Percentiles rank a stretch among this genome's conserved stretches.
Conservation (phyloP, 2,797 vertebrate genomes). For the Geotrypetes seraphini region DNA sequence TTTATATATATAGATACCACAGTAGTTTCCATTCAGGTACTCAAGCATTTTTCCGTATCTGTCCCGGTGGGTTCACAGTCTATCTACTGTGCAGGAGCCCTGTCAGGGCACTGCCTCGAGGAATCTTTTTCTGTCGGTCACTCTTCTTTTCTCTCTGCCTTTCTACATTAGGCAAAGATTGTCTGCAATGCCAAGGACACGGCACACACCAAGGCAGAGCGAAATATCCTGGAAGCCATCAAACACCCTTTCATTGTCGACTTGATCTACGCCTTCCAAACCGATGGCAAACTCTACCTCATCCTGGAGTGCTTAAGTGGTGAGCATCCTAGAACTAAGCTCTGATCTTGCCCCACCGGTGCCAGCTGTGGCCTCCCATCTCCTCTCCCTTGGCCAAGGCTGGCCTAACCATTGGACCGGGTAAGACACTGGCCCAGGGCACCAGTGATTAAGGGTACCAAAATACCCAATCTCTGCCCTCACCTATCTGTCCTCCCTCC, state of each 20-base stretch:
- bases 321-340: conserved; percentile 21
- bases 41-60: too few species aligned
- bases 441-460: too few species aligned
- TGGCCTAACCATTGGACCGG: too few species aligned
- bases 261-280: conserved; percentile 87
- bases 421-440: too few species aligned
- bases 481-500: too few species aligned
- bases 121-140: background rate
- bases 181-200: conserved; percentile 87
- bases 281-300: conserved; percentile 86
- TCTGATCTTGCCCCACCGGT: background rate
- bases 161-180: conserved; percentile 71
- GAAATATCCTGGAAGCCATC: conserved; percentile 82
- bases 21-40: too few species aligned
- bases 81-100: background rate
- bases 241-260: conserved; percentile 89
- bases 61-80: too few species aligned
- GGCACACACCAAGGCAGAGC: conserved; percentile 75
- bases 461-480: too few species aligned
- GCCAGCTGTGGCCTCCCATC: too few species aligned
- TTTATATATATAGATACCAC: too few species aligned
- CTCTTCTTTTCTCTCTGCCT: background rate
- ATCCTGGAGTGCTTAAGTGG: conserved; percentile 87
- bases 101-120: background rate
- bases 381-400: too few species aligned